Conservation (phyloP, 2,797 vertebrate genomes). For the Chloroceryle inda region DNA sequence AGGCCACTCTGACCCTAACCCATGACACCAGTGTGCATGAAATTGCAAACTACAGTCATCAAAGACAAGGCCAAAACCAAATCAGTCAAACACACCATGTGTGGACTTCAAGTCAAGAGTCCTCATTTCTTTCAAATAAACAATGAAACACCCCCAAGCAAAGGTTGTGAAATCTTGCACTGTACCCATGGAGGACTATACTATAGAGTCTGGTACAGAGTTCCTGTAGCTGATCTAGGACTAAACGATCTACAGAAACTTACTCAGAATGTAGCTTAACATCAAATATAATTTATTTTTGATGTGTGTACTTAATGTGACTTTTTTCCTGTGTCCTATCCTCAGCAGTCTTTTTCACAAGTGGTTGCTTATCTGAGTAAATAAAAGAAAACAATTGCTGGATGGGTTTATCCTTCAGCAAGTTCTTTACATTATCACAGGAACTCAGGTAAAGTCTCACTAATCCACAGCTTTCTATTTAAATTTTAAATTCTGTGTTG, state of each 20-base stretch:
- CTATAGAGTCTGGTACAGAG: background rate
- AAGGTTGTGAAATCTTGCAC: slow-evolving; percentile 33
- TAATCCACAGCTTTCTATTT: background rate
- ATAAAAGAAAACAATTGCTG: background rate
- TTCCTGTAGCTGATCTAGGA: background rate
- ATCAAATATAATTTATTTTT: background rate
- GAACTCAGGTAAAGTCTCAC: background rate
- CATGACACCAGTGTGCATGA: background rate
- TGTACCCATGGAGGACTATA: background rate
- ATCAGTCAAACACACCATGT: background rate
- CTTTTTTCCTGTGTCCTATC: background rate
- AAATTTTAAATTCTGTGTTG: background rate
- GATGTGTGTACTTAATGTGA: background rate
- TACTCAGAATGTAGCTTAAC: background rate
- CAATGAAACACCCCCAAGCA: background rate
- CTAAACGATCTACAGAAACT: background rate
- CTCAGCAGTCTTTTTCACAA: background rate
- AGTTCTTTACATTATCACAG: background rate
- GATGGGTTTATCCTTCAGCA: background rate
- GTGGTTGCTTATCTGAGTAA: background rate
- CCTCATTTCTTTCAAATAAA: slow-evolving; percentile 38
- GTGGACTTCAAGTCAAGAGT: background rate
- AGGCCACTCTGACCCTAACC: no score
- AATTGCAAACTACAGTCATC: background rate
- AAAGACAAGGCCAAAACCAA: background rate